A percentile compares a stretch with the other conserved stretches of the same genome.
Conservation (phyloP, 2,797 vertebrate genomes). For the Spheniscus humboldti region DNA sequence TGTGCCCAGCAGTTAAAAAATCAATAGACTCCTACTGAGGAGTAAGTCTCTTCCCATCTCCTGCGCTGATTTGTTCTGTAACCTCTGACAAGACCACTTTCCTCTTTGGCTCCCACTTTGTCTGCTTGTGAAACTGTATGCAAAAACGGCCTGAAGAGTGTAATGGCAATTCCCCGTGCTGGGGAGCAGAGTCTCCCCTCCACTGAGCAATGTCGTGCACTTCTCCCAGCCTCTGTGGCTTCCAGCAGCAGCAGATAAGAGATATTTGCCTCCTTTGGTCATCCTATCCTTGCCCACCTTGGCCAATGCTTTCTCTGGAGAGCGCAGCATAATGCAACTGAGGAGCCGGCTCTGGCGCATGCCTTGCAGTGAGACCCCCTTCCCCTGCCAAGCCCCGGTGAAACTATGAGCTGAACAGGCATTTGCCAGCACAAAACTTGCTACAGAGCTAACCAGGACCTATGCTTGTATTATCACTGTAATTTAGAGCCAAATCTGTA, state of each 20-base stretch:
- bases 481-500: background rate
- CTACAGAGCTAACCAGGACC: background rate
- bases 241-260: background rate
- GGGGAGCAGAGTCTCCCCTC: background rate
- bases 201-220: fast-evolving
- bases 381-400: background rate
- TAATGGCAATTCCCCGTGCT: background rate
- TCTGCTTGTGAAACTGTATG: background rate
- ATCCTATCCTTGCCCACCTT: background rate
- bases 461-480: background rate
- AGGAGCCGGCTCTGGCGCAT: background rate
- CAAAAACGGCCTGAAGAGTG: background rate
- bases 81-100: background rate
- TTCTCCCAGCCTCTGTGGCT: background rate
- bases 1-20: slow-evolving; percentile 27
- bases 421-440: background rate
- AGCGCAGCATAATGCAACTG: background rate
- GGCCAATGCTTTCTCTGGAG: background rate
- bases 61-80: background rate
- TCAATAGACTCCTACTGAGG: background rate
- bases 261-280: background rate
- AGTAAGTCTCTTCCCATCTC: background rate
- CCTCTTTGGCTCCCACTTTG: background rate
- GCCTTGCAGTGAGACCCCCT: background rate
- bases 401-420: background rate